Conservation (phyloP, 2,888 invertebrate genomes). For the Drosophila anomalata region DNA sequence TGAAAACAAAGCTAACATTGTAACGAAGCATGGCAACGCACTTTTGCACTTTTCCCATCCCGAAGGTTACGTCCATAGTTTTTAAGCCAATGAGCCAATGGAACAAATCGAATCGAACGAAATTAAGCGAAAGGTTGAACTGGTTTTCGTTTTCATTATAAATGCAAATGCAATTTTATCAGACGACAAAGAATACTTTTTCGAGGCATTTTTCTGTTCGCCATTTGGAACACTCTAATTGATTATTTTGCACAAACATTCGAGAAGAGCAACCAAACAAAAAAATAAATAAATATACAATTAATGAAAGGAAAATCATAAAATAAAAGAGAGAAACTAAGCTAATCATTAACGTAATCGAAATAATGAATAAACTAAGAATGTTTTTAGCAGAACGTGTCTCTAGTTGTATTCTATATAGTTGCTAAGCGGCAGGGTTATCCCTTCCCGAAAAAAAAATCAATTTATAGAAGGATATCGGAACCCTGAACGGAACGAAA, state of each 20-base stretch:
- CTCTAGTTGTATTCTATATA: slow-evolving; percentile 66
- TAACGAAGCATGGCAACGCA: slow-evolving; percentile 76
- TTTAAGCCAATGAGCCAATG: slow-evolving; percentile 80
- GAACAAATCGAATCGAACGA: slow-evolving; percentile 49
- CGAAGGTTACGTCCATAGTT: slow-evolving; percentile 84
- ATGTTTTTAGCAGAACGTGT: slow-evolving; percentile 74
- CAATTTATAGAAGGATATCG: slow-evolving; percentile 7
- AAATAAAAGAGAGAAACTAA: slow-evolving; percentile 39
- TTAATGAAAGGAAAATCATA: slow-evolving; percentile 40
- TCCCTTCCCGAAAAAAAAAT: slow-evolving; percentile 26
- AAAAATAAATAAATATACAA: slow-evolving; percentile 37
- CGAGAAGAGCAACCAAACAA: slow-evolving; percentile 25
- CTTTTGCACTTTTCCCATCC: slow-evolving; percentile 84
- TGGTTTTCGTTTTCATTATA: slow-evolving; percentile 34
- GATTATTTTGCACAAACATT: slow-evolving; percentile 53
- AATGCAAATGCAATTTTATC: slow-evolving; percentile 31
- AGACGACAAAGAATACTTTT: slow-evolving; percentile 18
- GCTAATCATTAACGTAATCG: slow-evolving; percentile 47
- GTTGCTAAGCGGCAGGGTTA: slow-evolving; percentile 61
- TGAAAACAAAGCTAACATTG: slow-evolving; percentile 37
- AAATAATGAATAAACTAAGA: slow-evolving; percentile 63
- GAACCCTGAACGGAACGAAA: slow-evolving; percentile 31
- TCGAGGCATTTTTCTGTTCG: slow-evolving; percentile 32
- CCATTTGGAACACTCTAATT: slow-evolving; percentile 17
- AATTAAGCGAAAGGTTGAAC: slow-evolving; percentile 33